Evolutionary conservation across 1,140 invertebrate genomes (phyloP), one percentile per base, ranked within the genome.

Genomic region (Drosophila sulfurigaster): DNA sequence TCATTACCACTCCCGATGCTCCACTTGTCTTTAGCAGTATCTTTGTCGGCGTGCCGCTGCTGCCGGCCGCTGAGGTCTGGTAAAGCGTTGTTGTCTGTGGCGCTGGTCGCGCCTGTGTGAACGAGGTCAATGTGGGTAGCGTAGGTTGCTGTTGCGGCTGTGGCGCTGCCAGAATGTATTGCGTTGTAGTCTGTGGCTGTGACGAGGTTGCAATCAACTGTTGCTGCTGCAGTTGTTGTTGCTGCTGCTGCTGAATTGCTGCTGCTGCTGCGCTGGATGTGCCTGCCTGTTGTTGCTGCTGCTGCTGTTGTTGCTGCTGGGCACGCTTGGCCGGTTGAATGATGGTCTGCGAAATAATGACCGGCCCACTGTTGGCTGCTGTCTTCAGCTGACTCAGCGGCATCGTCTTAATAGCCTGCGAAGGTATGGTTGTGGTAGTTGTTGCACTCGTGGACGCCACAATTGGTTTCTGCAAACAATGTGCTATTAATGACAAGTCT

Each of bases 271-370:
- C 70, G 62, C 79, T 59, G 11, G 87, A 88, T 35, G 83, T 78
- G 30, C 69, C 82, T 13, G 75, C 83, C 38, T 83, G 65, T 69
- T 70, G 46, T 56, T 48, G 48, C 7, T 38, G 35, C 35, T 38
- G 75, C 65, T 73, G 92, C 83, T 62, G 86, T 66, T 60, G 66
- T 11, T 78, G 68, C n/a, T 91, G 85, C 82, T 79, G 85, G 7
- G 93, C 75, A 3, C 89, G 79, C 63, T 92, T 92, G 5, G 91
- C 91, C 6, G 91, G 91, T 66, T 92, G 88, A 30, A 92, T 92
- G 32, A 92, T 92, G 54, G 91, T 92, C 52, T 92, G 91, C 7
- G 91, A 92, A 52, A 92, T 92, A 13, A 92, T 92, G 15, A 92
- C 85, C 8, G 91, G 91, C 0, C 90, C 90, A 58, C 91, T 91